Conservation (phyloP, 2,888 invertebrate genomes). For the Tyria jacobaeae region DNA sequence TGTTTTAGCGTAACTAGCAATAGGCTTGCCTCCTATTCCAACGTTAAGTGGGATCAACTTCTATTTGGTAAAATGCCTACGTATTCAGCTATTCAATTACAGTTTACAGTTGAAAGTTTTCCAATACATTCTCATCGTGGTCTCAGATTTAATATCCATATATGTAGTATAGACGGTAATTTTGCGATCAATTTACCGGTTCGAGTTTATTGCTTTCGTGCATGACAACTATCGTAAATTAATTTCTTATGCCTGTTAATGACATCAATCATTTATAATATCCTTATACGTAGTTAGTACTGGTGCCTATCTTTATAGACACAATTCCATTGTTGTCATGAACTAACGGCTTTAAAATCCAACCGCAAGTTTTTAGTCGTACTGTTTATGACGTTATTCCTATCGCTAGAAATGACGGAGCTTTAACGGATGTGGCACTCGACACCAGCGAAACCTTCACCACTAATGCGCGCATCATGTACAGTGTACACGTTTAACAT, state of each 20-base stretch:
- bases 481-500: constrained; percentile 34
- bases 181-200: constrained; percentile 47
- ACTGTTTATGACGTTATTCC: constrained; percentile 49
- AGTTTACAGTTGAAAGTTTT: constrained; percentile 26
- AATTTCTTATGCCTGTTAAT: constrained; percentile 35
- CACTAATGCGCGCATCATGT: constrained; percentile 61
- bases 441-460: constrained; percentile 46
- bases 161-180: constrained; percentile 25
- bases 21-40: too few relatives aligned
- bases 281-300: constrained; percentile 34
- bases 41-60: too few relatives aligned
- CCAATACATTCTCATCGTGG: constrained; percentile 33
- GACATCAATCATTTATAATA: constrained; percentile 47
- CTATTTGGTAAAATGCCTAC: too few relatives aligned
- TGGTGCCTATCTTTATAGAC: constrained; percentile 34
- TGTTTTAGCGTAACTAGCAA: not conserved
- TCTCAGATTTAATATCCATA: constrained; percentile 38
- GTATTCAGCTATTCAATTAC: too few relatives aligned
- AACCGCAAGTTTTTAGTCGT: constrained; percentile 48
- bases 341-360: constrained; percentile 48
- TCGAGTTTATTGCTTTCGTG: constrained; percentile 41
- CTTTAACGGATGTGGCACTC: constrained; percentile 52
- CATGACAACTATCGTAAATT: constrained; percentile 41
- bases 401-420: constrained; percentile 34
- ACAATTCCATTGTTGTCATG: constrained; percentile 50